phyloP scores from a whole-genome alignment of 2,888 invertebrate genomes.

The Tetheella fluctuosa region DNA sequence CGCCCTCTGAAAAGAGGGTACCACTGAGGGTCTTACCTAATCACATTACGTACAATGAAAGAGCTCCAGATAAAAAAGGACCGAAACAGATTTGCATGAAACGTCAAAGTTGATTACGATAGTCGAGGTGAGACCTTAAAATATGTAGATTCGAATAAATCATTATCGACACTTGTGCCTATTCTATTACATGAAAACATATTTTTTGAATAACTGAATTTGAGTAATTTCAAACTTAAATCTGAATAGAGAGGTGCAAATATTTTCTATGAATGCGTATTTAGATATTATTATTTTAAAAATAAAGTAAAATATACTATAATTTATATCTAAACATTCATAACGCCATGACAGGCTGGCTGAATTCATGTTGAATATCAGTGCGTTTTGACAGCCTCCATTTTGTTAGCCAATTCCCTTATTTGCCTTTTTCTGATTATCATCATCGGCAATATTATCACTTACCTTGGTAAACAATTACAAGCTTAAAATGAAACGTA shows the following conservation, averaged over 20 bases:
- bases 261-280: not conserved
- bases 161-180: slow-evolving; percentile 37
- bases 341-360: no score
- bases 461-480: no score
- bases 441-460: no score
- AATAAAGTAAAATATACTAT: no score
- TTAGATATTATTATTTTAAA: not conserved
- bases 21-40: slow-evolving; percentile 70
- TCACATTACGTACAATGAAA: slow-evolving; percentile 79
- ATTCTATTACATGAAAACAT: slow-evolving; percentile 3
- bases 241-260: not conserved
- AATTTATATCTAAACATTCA: no score
- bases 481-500: no score
- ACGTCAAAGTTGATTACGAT: slow-evolving; percentile 75
- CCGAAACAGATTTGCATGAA: slow-evolving; percentile 80
- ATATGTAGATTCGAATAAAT: slow-evolving; percentile 58
- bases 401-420: no score
- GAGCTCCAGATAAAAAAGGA: slow-evolving; percentile 75
- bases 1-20: slow-evolving; percentile 69
- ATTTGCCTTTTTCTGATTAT: no score
- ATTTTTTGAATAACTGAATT: not conserved
- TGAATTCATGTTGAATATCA: no score
- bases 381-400: no score
- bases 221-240: slow-evolving; percentile 7
- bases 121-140: slow-evolving; percentile 47